Conservation (phyloP, 1,140 invertebrate genomes). For the Lethocerus indicus region DNA sequence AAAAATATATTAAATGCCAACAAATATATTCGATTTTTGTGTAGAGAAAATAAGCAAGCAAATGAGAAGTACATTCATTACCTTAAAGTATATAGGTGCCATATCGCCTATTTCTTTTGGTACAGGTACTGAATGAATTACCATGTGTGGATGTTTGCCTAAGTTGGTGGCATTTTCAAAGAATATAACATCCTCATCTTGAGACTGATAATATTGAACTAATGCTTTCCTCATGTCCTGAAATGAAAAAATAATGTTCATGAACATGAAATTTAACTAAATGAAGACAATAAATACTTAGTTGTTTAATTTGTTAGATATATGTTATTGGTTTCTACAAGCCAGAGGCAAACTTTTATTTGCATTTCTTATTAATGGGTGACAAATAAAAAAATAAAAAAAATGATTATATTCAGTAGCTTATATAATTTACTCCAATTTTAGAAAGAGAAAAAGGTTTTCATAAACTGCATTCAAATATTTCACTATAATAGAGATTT, state of each 20-base stretch:
- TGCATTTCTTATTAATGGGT: no score
- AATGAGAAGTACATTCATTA: conserved; percentile 23
- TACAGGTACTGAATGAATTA: conserved; percentile 76
- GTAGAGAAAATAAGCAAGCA: no score
- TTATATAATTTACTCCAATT: no score
- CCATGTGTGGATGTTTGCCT: conserved; percentile 65
- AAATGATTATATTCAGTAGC: conserved; percentile 2
- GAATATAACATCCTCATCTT: conserved; percentile 70
- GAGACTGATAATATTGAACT: conserved; percentile 53
- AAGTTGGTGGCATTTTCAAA: conserved; percentile 72
- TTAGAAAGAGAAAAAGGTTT: no score
- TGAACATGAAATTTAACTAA: not conserved
- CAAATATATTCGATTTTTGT: not conserved
- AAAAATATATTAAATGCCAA: not conserved
- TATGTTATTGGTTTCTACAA: no score
- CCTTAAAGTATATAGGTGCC: conserved; percentile 91
- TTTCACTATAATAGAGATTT: no score
- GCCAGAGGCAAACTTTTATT: no score
- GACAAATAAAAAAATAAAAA: not conserved
- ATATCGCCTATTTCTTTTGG: conserved; percentile 61
- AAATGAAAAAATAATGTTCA: conserved; percentile 19
- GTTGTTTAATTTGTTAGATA: not conserved
- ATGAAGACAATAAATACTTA: no score
- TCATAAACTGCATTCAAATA: no score
- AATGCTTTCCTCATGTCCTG: conserved; percentile 55